A percentile compares a stretch with the other conserved stretches of the same genome.
phyloP scores from a whole-genome alignment of 2,113 vertebrate species.

The Microcebus murinus region DNA sequence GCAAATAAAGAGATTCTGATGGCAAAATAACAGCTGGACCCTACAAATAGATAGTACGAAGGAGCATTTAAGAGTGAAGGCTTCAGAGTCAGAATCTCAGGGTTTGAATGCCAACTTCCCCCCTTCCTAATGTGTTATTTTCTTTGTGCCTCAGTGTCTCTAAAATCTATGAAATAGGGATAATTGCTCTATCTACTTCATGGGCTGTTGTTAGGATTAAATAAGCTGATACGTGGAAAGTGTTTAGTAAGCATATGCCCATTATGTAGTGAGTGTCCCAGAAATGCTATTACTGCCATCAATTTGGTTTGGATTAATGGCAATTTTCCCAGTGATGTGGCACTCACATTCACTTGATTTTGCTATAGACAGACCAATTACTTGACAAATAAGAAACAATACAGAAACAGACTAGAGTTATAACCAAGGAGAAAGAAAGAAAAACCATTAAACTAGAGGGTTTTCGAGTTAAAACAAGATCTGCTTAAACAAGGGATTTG shows the following conservation, averaged over 20 bases:
- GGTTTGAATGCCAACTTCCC: neutral
- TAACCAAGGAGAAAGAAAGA: neutral
- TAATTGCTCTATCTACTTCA: neutral
- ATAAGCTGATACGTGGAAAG: neutral
- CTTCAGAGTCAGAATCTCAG: neutral
- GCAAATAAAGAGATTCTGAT: neutral
- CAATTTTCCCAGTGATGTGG: neutral
- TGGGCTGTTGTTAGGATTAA: neutral
- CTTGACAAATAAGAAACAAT: neutral
- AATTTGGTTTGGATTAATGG: neutral
- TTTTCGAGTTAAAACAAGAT: constrained; percentile 1
- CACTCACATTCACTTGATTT: neutral
- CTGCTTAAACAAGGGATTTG: neutral
- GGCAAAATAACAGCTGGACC: neutral
- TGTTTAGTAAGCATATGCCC: neutral
- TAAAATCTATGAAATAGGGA: neutral
- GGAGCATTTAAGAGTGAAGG: neutral
- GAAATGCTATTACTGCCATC: neutral
- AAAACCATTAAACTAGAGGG: neutral
- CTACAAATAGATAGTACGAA: neutral
- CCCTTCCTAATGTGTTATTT: neutral
- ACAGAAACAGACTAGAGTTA: neutral
- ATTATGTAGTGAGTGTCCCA: neutral
- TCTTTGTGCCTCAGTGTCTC: neutral
- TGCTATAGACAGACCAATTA: neutral